A percentile compares a stretch with the other conserved stretches of the same genome.
These are phyloP conservation scores for Eueides isabella DNA, from an alignment of 1,140 invertebrate genomes.

Conservation along the genomic window DNA sequence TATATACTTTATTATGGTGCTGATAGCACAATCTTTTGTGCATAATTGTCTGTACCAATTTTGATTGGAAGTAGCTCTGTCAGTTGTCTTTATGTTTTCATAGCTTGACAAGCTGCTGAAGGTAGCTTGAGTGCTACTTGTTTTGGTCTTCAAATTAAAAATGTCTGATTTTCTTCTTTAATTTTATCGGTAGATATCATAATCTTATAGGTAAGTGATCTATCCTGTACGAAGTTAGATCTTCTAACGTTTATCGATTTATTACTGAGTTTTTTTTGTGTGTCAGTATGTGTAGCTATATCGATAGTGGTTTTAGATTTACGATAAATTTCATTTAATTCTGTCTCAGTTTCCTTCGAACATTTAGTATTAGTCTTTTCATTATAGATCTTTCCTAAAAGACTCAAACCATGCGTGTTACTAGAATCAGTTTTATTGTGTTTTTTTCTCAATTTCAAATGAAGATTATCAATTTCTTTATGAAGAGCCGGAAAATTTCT, in stretches of 20 bases:
- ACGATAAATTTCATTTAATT: slow-evolving; percentile 31
- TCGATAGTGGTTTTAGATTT: slow-evolving; percentile 12
- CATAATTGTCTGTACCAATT: slow-evolving; percentile 44
- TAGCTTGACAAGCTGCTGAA: slow-evolving; percentile 32
- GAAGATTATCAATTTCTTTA: slow-evolving; percentile 62
- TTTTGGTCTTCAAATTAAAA: slow-evolving; percentile 3
- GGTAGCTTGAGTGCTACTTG: slow-evolving; percentile 37
- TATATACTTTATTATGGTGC: slow-evolving; percentile 46
- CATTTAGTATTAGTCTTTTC: slow-evolving; percentile 41
- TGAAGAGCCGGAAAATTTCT: slow-evolving; percentile 55
- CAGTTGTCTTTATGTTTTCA: slow-evolving; percentile 23
- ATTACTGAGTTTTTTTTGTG: background rate
- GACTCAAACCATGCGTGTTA: slow-evolving; percentile 49
- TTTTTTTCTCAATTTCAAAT: slow-evolving; percentile 57
- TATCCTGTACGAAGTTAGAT: background rate
- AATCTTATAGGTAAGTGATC: slow-evolving; percentile 5
- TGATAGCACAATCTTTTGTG: slow-evolving; percentile 50
- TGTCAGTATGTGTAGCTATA: background rate
- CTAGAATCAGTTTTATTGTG: slow-evolving; percentile 47
- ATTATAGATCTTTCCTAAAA: slow-evolving; percentile 63
- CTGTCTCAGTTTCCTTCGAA: slow-evolving; percentile 40
- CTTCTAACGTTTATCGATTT: background rate
- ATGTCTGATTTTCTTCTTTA: background rate
- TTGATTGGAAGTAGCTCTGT: slow-evolving; percentile 47
- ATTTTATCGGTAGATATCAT: slow-evolving; percentile 2